Base-by-base conservation (phyloP, 2,888 invertebrate species). In the Scrobipalpa costella region DNA sequence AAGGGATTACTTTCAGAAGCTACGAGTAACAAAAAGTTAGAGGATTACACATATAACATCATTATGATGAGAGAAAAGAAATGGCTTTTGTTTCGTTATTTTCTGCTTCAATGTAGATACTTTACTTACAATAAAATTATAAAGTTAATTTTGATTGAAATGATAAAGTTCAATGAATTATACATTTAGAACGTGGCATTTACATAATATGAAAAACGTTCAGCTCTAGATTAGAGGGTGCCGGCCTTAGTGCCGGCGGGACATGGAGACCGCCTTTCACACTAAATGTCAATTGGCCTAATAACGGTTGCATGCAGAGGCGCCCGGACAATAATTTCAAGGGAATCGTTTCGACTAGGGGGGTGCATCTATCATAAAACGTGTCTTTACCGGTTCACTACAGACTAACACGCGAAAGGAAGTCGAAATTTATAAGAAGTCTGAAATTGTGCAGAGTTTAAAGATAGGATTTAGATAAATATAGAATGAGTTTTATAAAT, bases 1-100 rank as follows among this genome's bases (percentile, higher is more conserved):
- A 40, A 40, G 33, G 60, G 63, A 63, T 63, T 63, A 60, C 11
- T 27, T 15, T 27, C 33, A 6, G 33, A 55, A 33, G 55, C 27
- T 55, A 55, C 15, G 27, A 33, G 55, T 55, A 33, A 21, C 55
- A 27, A 33, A 55, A 13, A 33, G 13, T 7, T 33, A 27, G 13
- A 2, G 11, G n/a, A 52, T 52, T 5, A 21, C 21, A 27, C 1
- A 27, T 11, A 55, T 11, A n/a, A 33, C 9, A 9, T 55, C 33
- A 7, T 33, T 55, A 33, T 13, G n/a, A n/a, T 33, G 11, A 33
- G 33, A 55, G n/a, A 15, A 27, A 9, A 7, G 5, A 9, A 55
- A n/a, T n/a, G 33, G n/a, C 33, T 55, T 27, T 2, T 27, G 17
- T 1, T 17, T 15, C 17, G 7, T 17, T 49, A 40, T 40, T 40